Evolutionary conservation across 2,888 invertebrate genomes (phyloP), one percentile per base, ranked within the genome.

Genomic region (Cybosia mesomella): DNA sequence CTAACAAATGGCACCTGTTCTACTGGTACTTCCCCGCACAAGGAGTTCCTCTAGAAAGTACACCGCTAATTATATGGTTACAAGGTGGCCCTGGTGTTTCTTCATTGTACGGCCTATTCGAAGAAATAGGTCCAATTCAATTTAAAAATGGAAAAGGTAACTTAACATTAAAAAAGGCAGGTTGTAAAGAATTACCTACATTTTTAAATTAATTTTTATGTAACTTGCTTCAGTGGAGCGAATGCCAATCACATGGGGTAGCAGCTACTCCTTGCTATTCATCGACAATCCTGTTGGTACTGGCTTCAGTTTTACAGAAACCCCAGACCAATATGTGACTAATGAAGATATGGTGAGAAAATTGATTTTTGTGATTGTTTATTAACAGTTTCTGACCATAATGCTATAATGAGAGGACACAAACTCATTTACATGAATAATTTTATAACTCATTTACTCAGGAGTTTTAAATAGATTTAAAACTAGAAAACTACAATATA

Each of bases 21-120:
- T 97, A 97, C 88, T 97, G 97, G 97, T 97, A 96, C 83, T 97
- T 97, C 82, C 97, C 97, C 0, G 95, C 96, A 0, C 89, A 71
- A 62, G 68, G 54, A 8, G 32, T 70, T 58, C 39, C 66, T 92
- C 85, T 84, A 13, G 81, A 83, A 13, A 79, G 70, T 11, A 88
- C 91, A 11, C 93, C 93, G 4, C 81, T 91, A 64, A 72, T 93
- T 21, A 74, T 93, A 49, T 94, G 93, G 93, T 84, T 93, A 2
- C 92, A 94, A 80, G 94, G 93, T 11, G 93, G 94, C 0, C 94
- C 93, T 13, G 94, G 94, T 4, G 80, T 79, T 7, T 91, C 93
- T 8, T 92, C 92, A 0, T 73, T 94, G 13, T 89, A 83, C 65
- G 93, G 92, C 0, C 80, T 94, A 4, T 94, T 94, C 78, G 88